Base-by-base conservation (phyloP, 2,113 vertebrate species). In the Amblyopsis rosae region DNA sequence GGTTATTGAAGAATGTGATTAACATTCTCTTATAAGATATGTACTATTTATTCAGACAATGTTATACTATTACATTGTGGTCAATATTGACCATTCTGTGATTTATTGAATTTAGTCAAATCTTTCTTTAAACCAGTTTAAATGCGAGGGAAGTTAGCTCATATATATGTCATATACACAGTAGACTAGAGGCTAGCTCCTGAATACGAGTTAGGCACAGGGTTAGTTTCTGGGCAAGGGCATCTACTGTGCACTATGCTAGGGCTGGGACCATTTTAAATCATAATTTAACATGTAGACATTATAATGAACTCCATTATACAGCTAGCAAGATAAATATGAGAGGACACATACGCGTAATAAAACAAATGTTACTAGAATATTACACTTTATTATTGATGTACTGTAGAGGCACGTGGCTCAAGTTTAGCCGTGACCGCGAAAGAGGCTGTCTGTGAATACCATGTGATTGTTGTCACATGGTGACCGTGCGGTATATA, bases 331-430 rank as follows among this genome's bases (percentile, higher is more conserved):
- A 82, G 75, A 67, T 68, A 53, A 59, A 75, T 67, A 69, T 33
- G 45, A 54, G 79, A 76, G 62, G 76, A 41, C 35, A 41, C 35
- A 73, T 69, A n/a, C 15, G 69, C 75, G 65, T 82, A 81, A 86
- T 82, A 85, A 84, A 82, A 83, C 69, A 83, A 83, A 87, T 86
- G 76, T 83, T 86, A 86, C 60, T 81, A 72, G 69, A 48, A 67
- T 69, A 81, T 79, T 65, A 76, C 3, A 45, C 49, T 78, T 62
- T 81, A 69, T 81, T 80, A 76, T 33, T 66, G 66, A 67, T 80
- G 70, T 51, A 58, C 26, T 26, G 72, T 60, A 62, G 58, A 75
- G 48, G 33, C 82, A 84, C 86, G 76, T 85, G 85, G 83, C 74
- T 85, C 73, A 71, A 51, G 79, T 88, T 87, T 80, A 64, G 47